Base-by-base conservation (phyloP, 64 coral and sea anemone genomes). In the Trachythela sp. region DNA sequence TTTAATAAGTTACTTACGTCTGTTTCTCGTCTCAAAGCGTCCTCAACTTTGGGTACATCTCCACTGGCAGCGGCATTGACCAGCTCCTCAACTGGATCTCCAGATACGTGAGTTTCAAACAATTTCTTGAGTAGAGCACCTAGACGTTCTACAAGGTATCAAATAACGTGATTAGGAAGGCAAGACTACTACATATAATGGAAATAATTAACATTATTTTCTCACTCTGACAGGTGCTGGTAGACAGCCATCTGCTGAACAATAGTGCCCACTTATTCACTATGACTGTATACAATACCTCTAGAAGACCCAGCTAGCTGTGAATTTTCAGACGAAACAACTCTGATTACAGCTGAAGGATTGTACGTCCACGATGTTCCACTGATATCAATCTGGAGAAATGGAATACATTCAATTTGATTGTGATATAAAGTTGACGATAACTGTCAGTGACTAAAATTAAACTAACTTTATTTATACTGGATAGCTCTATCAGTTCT, bases 361-460 rank as follows among this genome's bases (percentile, higher is more conserved):
- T 95, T 99, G 42, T 99, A 95, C 0, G 93, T 99, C 93, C 93
- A 99, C 0, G 96, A 99, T 26, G 96, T 99, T 30, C 96, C 96
- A 92, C 96, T 94, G 26, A 99, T 94, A 85, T 99, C 96, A 54
- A 99, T 93, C 96, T 99, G 52, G 9, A 89, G 8, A 15, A 80
- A 34, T 37, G 32, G 0, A 29, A 35, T 11, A 80, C 11, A 0
- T 20, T 11, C 8, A 27, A 8, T 2, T 64, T 64, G 18, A 64
- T 64, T 26, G 8, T 26, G 56, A 64, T 1, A 64, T 6, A 18
- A 52, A 1, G 1, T 11, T 7, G 49, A 20, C 1, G 49, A 11
- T 20, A 52, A 52, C 13, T 52, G 1, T 52, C 9, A 52, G 22
- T 52, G 49, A 8, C 22, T 52, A 20, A 11, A 4, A 64, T 26